phyloP scores from a whole-genome alignment of 1,140 invertebrate genomes.

The Medauroidea extradentata region DNA sequence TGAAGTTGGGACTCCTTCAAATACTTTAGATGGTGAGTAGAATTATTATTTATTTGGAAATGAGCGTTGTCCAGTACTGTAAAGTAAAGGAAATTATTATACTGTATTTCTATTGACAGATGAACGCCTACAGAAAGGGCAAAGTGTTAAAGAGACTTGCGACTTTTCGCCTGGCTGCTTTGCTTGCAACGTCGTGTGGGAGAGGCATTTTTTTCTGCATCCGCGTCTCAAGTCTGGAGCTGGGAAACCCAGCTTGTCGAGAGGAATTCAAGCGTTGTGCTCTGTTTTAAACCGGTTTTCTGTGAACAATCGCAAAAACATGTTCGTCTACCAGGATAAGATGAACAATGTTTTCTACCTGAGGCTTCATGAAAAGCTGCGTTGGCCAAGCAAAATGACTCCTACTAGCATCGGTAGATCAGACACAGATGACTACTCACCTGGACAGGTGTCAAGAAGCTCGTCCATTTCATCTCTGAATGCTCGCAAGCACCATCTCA shows the following conservation, averaged over 20 bases:
- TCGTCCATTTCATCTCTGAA: conserved; percentile 44
- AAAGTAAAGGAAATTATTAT: no score
- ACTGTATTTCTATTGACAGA: not conserved
- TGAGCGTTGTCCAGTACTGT: no score
- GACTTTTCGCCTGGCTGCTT: conserved; percentile 63
- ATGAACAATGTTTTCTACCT: conserved; percentile 68
- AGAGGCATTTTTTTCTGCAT: conserved; percentile 65
- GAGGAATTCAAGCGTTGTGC: conserved; percentile 59
- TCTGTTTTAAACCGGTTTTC: conserved; percentile 66
- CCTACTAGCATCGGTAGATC: conserved; percentile 1
- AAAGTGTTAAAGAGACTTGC: conserved; percentile 44
- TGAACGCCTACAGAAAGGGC: not conserved
- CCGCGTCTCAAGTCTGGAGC: conserved; percentile 64
- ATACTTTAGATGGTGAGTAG: not conserved
- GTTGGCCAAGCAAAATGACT: conserved; percentile 7
- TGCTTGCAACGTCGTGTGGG: conserved; percentile 68
- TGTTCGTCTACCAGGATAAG: conserved; percentile 74
- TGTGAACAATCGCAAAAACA: conserved; percentile 70
- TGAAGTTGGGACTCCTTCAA: no score
- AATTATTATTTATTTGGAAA: no score
- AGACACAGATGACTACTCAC: conserved; percentile 33
- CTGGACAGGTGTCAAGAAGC: conserved; percentile 42
- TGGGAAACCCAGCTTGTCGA: conserved; percentile 54
- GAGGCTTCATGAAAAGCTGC: conserved; percentile 44
- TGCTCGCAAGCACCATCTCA: conserved; percentile 25